Evolutionary conservation across 1,140 invertebrate species (phyloP).

Genomic region (Chrysopa pallens): DNA sequence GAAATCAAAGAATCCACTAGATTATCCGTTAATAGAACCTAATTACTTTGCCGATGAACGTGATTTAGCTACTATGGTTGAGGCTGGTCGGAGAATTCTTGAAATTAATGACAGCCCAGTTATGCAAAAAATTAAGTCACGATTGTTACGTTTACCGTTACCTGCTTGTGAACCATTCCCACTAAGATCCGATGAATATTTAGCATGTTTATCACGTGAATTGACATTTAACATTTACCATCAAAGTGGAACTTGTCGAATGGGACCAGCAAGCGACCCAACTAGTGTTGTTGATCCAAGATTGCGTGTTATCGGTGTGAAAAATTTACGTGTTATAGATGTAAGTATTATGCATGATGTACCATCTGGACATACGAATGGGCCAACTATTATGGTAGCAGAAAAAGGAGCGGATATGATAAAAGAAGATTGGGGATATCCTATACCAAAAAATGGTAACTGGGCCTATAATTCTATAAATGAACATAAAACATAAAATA

Average conservation of each 20-base stretch:
- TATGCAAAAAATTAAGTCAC: conserved; percentile 21
- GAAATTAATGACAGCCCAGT: conserved; percentile 20
- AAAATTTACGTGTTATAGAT: conserved; percentile 23
- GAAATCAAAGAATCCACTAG: conserved; percentile 31
- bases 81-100: conserved; percentile 25
- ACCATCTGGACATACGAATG: conserved; percentile 38
- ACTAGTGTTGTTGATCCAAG: conserved; percentile 22
- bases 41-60: conserved; percentile 33
- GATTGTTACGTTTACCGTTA: conserved; percentile 13
- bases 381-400: conserved; percentile 41
- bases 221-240: conserved; percentile 14
- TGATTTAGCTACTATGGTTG: conserved; percentile 27
- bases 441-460: too few species aligned
- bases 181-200: conserved; percentile 36
- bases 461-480: too few species aligned
- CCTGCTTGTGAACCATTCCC: conserved; percentile 22
- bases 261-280: conserved; percentile 5
- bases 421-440: conserved; percentile 27
- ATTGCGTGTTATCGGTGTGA: conserved; percentile 19
- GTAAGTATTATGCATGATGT: conserved; percentile 33
- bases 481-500: too few species aligned
- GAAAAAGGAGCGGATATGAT: conserved; percentile 42
- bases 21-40: conserved; percentile 47
- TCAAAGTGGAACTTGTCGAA: conserved; percentile 16
- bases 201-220: conserved; percentile 16